Evolutionary conservation across 2,888 invertebrate species (phyloP).

Genomic region (Nasonovia ribisnigri): DNA sequence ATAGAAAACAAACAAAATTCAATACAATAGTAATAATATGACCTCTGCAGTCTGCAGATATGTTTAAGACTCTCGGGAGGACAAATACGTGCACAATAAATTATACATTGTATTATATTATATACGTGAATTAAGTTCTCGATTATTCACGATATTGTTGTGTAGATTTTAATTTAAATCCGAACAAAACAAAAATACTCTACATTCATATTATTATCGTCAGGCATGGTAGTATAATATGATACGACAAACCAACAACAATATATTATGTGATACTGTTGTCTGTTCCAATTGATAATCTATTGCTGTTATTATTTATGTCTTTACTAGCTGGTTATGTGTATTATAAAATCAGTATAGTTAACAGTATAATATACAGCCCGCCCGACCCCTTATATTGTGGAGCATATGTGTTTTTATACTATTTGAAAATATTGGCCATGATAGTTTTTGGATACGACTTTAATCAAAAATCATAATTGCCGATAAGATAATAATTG

Average conservation of each 20-base stretch:
- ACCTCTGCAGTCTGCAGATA: not conserved
- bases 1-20: not conserved
- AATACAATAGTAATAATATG: constrained; percentile 9
- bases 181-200: not conserved
- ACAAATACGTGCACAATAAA: not conserved
- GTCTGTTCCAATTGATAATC: not conserved
- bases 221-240: not conserved
- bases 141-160: not conserved
- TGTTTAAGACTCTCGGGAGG: not conserved
- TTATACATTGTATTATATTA: not conserved
- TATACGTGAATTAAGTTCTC: not conserved
- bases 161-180: not conserved
- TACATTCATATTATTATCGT: not conserved
- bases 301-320: not conserved
- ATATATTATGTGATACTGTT: not conserved
- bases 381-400: not conserved
- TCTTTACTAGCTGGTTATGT: not conserved
- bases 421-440: not conserved
- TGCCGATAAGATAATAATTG: constrained; percentile 17
- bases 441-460: not conserved
- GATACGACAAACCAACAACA: not conserved
- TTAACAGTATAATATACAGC: not conserved
- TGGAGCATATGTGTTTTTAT: not conserved
- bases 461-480: not conserved
- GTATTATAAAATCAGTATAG: not conserved